Base-by-base conservation (phyloP, 2,797 vertebrate genomes). In the Glyptemys insculpta region DNA sequence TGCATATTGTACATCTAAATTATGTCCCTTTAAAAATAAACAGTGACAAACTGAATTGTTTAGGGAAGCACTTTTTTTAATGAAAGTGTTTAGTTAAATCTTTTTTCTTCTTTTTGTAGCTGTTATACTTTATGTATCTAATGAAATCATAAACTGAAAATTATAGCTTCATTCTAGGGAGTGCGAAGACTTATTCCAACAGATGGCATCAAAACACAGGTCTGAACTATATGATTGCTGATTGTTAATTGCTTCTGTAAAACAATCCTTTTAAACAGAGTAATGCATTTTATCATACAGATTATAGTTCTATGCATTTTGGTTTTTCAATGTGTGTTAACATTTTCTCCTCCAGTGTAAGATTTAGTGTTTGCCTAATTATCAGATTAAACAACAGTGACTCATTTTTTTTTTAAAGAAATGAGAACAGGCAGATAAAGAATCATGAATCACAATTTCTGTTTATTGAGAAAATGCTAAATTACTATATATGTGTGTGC, bases 191-290 rank as follows among this genome's bases (percentile, higher is more conserved):
- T 99, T 98, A 98, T 97, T 99, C 99, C 99, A 99, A 99, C 99
- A 99, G 99, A 99, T 99, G 99, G 99, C 99, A 99, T 99, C 98
- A 98, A 98, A 99, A 99, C 98, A 98, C 98, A 98, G 98, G 98
- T 97, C 98, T 98, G 98, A 98, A 97, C 98, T 98, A 95, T 97
- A 97, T 98, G 98, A 98, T 98, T 98, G 96, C 98, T 98, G 98
- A 98, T 98, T 98, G 98, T 98, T 98, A 98, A 98, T 98, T 98
- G 98, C 98, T 93, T 98, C 98, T 98, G 97, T 98, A 98, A 98
- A 98, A 98, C 98, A 98, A 98, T 98, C 98, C 98, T 98, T 98
- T 98, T 98, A 98, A 98, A 98, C 98, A 98, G 98, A 98, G 98
- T 97, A 98, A 98, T 98, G 97, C 97, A 98, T 98, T 98, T 98